A percentile compares a stretch with the other conserved stretches of the same genome.
These are phyloP conservation scores for Caenorhabditis auriculariae DNA, from an alignment of 2,888 invertebrate species.

Conservation along the genomic window DNA sequence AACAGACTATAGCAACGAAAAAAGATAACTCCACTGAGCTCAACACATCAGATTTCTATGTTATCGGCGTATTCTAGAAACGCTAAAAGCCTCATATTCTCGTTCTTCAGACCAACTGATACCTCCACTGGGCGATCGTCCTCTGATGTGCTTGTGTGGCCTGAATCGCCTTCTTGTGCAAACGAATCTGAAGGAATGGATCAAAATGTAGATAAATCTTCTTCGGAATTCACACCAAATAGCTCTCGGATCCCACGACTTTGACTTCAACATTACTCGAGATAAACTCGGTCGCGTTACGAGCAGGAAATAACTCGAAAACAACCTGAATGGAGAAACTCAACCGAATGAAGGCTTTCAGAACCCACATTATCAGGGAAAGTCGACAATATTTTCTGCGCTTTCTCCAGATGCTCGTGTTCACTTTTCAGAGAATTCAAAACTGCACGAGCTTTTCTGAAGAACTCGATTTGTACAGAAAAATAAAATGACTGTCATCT, in stretches of 20 bases:
- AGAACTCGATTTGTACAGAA: slow-evolving; percentile 17
- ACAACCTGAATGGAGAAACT: slow-evolving; percentile 10
- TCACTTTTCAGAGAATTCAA: slow-evolving; percentile 73
- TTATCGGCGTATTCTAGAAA: too few species aligned
- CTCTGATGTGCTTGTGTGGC: slow-evolving; percentile 80
- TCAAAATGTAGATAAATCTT: neutral
- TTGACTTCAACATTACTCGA: slow-evolving; percentile 3
- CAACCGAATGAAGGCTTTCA: neutral
- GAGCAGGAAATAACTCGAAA: slow-evolving; percentile 30
- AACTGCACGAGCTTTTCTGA: slow-evolving; percentile 80
- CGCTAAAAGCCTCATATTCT: too few species aligned
- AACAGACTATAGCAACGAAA: too few species aligned
- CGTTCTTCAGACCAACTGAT: too few species aligned
- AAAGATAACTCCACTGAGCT: too few species aligned
- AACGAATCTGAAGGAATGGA: slow-evolving; percentile 77
- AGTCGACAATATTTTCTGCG: slow-evolving; percentile 44
- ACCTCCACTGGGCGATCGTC: slow-evolving; percentile 93
- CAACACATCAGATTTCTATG: too few species aligned
- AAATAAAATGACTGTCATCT: too few species aligned
- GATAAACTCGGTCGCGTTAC: slow-evolving; percentile 31
- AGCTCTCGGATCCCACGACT: slow-evolving; percentile 35
- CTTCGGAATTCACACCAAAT: slow-evolving; percentile 71
- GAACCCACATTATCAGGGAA: slow-evolving; percentile 34
- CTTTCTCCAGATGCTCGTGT: slow-evolving; percentile 39
- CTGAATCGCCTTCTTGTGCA: slow-evolving; percentile 89